Evolutionary conservation across 2,888 invertebrate genomes (phyloP).

Genomic region (Acrobasis consociella): DNA sequence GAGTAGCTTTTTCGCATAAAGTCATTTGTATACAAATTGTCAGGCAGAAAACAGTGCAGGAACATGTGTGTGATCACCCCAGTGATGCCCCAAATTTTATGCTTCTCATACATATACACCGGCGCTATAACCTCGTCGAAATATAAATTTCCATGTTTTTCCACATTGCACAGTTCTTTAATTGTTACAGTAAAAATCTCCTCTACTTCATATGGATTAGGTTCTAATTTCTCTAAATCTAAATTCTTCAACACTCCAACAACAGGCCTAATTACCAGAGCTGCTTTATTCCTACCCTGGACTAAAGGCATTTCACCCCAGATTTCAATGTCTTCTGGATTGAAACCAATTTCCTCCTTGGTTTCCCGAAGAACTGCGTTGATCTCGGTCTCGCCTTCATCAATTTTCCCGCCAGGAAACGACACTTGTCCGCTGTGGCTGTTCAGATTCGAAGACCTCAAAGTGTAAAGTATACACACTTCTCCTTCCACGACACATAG

Average conservation of each 20-base stretch:
- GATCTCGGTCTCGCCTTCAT: constrained; percentile 83
- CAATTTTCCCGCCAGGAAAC: constrained; percentile 92
- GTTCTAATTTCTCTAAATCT: constrained; percentile 72
- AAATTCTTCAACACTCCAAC: constrained; percentile 83
- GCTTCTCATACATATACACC: constrained; percentile 78
- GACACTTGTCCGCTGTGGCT: constrained; percentile 93
- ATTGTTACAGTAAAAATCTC: constrained; percentile 89
- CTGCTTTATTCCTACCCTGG: constrained; percentile 57
- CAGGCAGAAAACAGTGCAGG: constrained; percentile 59
- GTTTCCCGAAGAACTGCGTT: constrained; percentile 94
- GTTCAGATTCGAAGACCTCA: constrained; percentile 88
- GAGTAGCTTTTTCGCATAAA: constrained; percentile 54
- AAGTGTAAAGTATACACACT: constrained; percentile 91
- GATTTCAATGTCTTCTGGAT: constrained; percentile 82
- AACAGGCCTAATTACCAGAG: constrained; percentile 87
- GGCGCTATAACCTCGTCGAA: constrained; percentile 79
- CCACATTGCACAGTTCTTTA: constrained; percentile 83
- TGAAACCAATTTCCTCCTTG: constrained; percentile 92
- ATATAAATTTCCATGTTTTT: constrained; percentile 84
- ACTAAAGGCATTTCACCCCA: constrained; percentile 83
- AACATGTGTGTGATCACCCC: constrained; percentile 89
- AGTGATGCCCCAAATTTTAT: constrained; percentile 90
- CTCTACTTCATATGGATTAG: constrained; percentile 89
- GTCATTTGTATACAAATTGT: constrained; percentile 52
- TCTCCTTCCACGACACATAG: constrained; percentile 87